Evolutionary conservation across 2,797 vertebrate genomes (phyloP), one percentile per base, ranked within the genome.

Genomic region (Brachyrhaphis roseni): DNA sequence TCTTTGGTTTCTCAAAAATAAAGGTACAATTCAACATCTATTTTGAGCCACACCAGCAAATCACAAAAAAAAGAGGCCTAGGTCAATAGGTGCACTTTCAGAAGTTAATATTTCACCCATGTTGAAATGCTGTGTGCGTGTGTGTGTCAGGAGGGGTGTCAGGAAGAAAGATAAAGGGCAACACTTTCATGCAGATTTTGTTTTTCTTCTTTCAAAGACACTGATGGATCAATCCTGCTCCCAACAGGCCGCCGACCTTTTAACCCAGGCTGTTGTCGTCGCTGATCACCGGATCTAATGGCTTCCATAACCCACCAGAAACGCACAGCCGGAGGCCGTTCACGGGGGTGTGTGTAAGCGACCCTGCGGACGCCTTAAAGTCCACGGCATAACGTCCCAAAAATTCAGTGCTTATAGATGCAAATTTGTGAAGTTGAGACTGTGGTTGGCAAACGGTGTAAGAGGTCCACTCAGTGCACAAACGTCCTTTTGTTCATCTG

Each of bases 71-170:
- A 18, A 68, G 36, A 39, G 10, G 36, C 34, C 31, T 5, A 12
- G 20, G 36, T 39, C 34, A 66, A 20, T 10, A 36, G 34, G 62
- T 64, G 31, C 31, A 39, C 18, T 10, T 66, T 39, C 86, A 55
- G 34, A 78, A 84, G 87, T 92, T 92, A 93, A 93, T 93, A 86
- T 88, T 90, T 93, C 88, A 92, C 93, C 78, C 55, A 8, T 68
- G 78, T 70, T 79, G 51, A 51, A 75, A 26, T 74, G 81, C 18
- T 66, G 34, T 66, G 31, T 75, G 57, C 70, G 77, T 45, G 77
- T 39, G 70, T 74, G 53, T 45, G 64, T 55, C 45, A 46, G 8
- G 31, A 7, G 62, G 64, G 23, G 23, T n/a, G 64, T 36, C 57
- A 64, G 62, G 10, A 66, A 26, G 46, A 36, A 62, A 53, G 74